Evolutionary conservation across 2,888 invertebrate genomes (phyloP).

Genomic region (Seira sanloemensis): DNA sequence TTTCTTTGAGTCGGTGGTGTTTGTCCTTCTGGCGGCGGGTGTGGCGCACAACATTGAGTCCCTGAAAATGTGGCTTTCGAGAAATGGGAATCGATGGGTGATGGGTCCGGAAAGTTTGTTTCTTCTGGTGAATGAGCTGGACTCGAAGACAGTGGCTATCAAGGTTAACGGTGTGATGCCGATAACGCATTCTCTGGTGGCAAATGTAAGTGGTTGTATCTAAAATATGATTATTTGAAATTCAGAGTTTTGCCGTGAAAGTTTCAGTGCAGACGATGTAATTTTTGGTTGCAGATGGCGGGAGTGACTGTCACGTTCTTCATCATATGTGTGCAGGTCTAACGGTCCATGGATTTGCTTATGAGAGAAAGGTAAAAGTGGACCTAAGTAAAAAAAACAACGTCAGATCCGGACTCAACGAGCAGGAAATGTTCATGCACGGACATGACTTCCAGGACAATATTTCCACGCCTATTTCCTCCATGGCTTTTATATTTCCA

Average conservation of each 20-base stretch:
- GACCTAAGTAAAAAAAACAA: no score
- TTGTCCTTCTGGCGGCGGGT: background rate
- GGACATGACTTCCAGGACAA: no score
- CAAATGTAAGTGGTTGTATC: constrained; percentile 2
- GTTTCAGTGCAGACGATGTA: no score
- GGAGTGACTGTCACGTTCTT: background rate
- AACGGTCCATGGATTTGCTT: no score
- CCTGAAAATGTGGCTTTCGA: background rate
- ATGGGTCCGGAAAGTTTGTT: background rate
- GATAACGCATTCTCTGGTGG: constrained; percentile 9
- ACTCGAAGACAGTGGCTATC: background rate
- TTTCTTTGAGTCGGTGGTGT: background rate
- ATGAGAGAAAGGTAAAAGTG: no score
- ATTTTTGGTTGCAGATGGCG: background rate
- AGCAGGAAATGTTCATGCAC: no score
- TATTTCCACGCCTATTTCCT: no score
- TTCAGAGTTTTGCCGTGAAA: background rate
- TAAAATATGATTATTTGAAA: background rate
- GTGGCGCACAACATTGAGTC: background rate
- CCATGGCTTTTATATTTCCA: no score
- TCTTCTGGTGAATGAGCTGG: background rate
- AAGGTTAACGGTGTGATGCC: background rate
- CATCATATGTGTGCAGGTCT: background rate
- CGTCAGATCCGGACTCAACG: no score
- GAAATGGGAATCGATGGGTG: background rate